Evolutionary conservation across 2,797 vertebrate genomes (phyloP), one percentile per base, ranked within the genome.

Genomic region (Eurystomus glaucurus): DNA sequence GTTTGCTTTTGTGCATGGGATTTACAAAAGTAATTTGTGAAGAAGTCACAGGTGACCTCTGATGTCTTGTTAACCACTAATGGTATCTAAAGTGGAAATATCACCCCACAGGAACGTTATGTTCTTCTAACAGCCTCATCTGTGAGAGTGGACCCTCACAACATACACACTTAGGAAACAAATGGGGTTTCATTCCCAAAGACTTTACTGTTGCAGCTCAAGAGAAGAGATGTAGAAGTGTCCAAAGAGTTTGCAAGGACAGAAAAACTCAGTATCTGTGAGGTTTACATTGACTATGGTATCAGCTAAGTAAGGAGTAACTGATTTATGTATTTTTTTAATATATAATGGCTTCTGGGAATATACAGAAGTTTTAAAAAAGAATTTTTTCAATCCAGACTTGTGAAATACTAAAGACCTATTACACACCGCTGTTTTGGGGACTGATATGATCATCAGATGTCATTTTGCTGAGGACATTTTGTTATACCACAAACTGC

Each of bases 381-480:
- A 57, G 2, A 46, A 12, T 3, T 6, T 29, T 66, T 89, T 72
- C 48, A 46, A 1, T 75, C 17, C 14, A 20, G 12, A 35, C 50
- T 88, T 62, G 8, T 82, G 29, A 66, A 71, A 55, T n/a, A 25
- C 48, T 41, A 22, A 45, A 61, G 33, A 78, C 6, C 3, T 43
- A 2, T 46, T 62, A 13, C 5, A 5, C 14, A 29, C 46, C 14
- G 8, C 15, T 71, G 16, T 29, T 65, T 39, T 78, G 35, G 41
- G 60, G 22, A 37, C 46, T 21, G n/a, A 70, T 41, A 61, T 3
- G 54, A 25, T 18, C 3, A 7, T 41, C 50, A 51, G 5, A 17
- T 3, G 6, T 54, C 19, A 19, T 48, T 78, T 0, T 0, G 4
- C 0, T 1, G 29, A 57, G 50, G 41, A 10, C 10, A 6, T 17